Base-by-base conservation (phyloP, 1,140 invertebrate species). In the Babylonia areolata region DNA sequence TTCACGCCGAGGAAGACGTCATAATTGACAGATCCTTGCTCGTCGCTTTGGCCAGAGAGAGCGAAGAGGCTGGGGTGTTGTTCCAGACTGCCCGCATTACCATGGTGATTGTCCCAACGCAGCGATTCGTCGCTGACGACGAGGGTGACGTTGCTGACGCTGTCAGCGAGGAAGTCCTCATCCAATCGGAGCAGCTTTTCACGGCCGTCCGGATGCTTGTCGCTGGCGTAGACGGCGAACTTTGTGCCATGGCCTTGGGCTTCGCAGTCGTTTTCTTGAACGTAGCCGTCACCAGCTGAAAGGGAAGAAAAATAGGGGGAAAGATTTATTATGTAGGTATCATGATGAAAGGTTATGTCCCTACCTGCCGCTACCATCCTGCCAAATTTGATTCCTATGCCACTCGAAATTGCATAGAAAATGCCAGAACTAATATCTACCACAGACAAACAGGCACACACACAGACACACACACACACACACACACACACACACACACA, bases 221-320 rank as follows among this genome's bases (percentile, higher is more conserved):
- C 87, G 37, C 87, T 88, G 5, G 81, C 80, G 69, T 86, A 85
- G n/a, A 86, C 80, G 3, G 81, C 54, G 39, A 88, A 88, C 9
- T 64, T 33, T 1, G 64, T 6, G 23, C 82, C 85, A 20, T 81
- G 81, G 28, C 87, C 87, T 42, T 88, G 81, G 17, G 51, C 85
- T 73, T 88, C 87, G 54, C 87, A 81, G 69, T 88, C 87, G 73
- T 88, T 88, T 51, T 88, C 69, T 78, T 88, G 87, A 37, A 81
- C 81, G 20, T 28, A 51, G 5, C 87, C 81, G 77, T 88, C 87
- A 9, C 87, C 87, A 39, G 87, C 87, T 88, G 39, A 84, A 88
- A 86, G 31, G 58, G 2, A 23, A n/a, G 58, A 64, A 23, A 64
- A 23, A 64, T 12, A 64, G 58, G 28, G 46, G 17, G 46, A 51